Percentiles rank a stretch among this genome's conserved stretches.
Conservation (phyloP, 2,113 vertebrate species). For the Syngnathus scovelli region DNA sequence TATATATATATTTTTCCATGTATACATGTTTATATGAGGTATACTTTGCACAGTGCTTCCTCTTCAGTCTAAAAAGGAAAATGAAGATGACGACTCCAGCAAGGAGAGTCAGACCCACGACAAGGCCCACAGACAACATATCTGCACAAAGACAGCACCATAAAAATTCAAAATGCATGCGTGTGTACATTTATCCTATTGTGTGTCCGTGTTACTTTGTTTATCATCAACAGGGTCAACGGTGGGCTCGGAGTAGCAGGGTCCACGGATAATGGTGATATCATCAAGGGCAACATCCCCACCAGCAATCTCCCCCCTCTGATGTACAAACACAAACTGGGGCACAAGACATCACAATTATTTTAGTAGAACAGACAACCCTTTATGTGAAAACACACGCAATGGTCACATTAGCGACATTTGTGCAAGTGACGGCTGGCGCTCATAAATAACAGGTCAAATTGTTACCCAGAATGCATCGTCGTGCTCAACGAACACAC, state of each 20-base stretch:
- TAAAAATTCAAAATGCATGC: not conserved
- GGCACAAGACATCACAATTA: not conserved
- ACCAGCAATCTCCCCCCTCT: slow-evolving; percentile 39
- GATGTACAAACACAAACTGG: slow-evolving; percentile 68
- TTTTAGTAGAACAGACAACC: not conserved
- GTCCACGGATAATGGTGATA: slow-evolving; percentile 30
- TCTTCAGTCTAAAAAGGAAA: slow-evolving; percentile 34
- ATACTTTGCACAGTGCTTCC: slow-evolving; percentile 39
- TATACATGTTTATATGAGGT: not conserved
- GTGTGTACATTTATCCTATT: not conserved
- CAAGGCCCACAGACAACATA: slow-evolving; percentile 33
- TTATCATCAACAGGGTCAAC: slow-evolving; percentile 43
- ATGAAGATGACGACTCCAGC: slow-evolving; percentile 31
- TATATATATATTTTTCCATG: too few species aligned
- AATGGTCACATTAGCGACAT: not conserved
- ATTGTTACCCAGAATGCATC: slow-evolving; percentile 68
- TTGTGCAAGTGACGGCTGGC: too few species aligned
- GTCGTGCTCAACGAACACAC: slow-evolving; percentile 34
- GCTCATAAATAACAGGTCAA: not conserved
- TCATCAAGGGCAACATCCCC: slow-evolving; percentile 70
- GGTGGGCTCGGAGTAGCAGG: slow-evolving; percentile 43
- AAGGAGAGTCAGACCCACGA: slow-evolving; percentile 52
- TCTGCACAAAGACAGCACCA: slow-evolving; percentile 27
- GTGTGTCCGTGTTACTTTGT: not conserved
- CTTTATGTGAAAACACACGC: not conserved